Base-by-base conservation (phyloP, 2,888 invertebrate species). In the Drosophila peninsularis region DNA sequence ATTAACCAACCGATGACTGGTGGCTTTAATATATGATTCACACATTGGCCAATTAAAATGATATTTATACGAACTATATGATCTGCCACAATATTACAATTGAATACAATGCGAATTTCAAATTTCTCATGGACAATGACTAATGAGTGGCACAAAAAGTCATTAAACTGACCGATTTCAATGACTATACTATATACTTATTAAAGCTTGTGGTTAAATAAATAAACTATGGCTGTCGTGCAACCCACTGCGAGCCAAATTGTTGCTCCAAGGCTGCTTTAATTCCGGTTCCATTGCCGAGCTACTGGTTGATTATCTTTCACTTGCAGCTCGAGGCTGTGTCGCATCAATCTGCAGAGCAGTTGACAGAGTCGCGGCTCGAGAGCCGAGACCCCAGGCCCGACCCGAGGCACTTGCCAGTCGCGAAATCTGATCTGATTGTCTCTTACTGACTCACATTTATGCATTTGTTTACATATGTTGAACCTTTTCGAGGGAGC, bases 101-200 rank as follows among this genome's bases (percentile, higher is more conserved):
- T 72, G 41, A 72, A 72, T 44, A 61, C 36, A 58, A 65, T 71
- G 55, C 14, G 45, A 27, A 53, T 56, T 58, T 65, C 14, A 65
- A 56, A 68, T 63, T 75, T 78, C 71, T 71, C 79, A 77, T 75
- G 71, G 75, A 55, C 79, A 73, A 41, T 82, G 86, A 82, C 80
- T 85, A 80, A 81, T 77, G 80, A 62, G 56, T 62, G 64, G 50
- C 62, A 81, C 70, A 61, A 71, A 71, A 73, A 72, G 68, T 79
- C 74, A 87, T 87, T 82, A 81, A 84, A 81, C 68, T 71, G 85
- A 55, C 82, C 88, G 76, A 84, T 75, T 83, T 66, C 69, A 78
- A 73, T 69, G 69, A 60, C 63, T 67, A 17, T 37, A 56, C 61
- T 67, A 19, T 57, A 41, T 36, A 32, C 34, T 44, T 27, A 37